These are phyloP conservation scores for Sparidentex hasta DNA, from an alignment of 2,797 vertebrate genomes.

Conservation along the genomic window DNA sequence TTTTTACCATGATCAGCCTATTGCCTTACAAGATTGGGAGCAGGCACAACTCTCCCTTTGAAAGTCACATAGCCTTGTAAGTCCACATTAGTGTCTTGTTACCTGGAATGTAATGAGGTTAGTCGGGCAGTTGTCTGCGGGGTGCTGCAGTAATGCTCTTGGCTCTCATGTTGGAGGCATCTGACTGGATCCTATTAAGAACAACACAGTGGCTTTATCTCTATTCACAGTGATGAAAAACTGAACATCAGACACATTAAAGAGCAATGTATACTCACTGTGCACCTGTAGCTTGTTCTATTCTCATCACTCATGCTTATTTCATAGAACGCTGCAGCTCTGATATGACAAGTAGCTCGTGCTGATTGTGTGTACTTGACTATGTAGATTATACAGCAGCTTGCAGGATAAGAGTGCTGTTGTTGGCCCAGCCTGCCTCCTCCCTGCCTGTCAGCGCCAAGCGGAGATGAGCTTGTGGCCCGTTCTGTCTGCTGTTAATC, in stretches of 20 bases:
- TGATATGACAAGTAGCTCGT: conserved; percentile 69
- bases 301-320: conserved; percentile 62
- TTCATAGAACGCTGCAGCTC: conserved; percentile 55
- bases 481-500: conserved; percentile 85
- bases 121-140: conserved; percentile 59
- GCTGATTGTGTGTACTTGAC: conserved; percentile 78
- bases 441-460: conserved; percentile 80
- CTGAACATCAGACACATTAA: conserved; percentile 19
- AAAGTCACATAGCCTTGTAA: conserved; percentile 67
- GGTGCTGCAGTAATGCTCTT: conserved; percentile 52
- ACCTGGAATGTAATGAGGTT: conserved; percentile 70
- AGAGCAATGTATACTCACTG: neutral
- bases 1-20: conserved; percentile 60
- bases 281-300: conserved; percentile 63
- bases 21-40: conserved; percentile 54
- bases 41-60: conserved; percentile 54
- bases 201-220: conserved; percentile 23
- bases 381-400: conserved; percentile 78
- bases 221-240: conserved; percentile 31
- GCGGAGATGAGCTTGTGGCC: conserved; percentile 80
- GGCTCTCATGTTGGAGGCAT: conserved; percentile 44
- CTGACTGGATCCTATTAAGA: conserved; percentile 50
- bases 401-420: conserved; percentile 77
- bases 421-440: conserved; percentile 76
- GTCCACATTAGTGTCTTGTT: conserved; percentile 72